These are phyloP conservation scores for Yponomeuta sedellus DNA, from an alignment of 2,888 invertebrate species.

Conservation along the genomic window DNA sequence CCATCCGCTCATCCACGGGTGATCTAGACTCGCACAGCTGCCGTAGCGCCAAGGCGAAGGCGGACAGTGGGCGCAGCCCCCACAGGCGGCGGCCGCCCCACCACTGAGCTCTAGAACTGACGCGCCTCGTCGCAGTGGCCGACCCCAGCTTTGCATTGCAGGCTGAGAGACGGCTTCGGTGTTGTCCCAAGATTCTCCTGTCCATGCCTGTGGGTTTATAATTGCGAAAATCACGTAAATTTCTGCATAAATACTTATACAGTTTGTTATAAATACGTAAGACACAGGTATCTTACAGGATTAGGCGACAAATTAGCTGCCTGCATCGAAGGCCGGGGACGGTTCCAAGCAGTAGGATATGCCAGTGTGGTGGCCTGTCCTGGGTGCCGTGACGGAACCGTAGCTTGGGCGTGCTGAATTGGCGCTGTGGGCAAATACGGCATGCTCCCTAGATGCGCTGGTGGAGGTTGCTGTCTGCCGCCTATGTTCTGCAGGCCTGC, in stretches of 20 bases:
- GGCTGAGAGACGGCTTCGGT: conserved; percentile 30
- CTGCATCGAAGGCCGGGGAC: conserved; percentile 48
- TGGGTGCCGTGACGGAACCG: conserved; percentile 33
- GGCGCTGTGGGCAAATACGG: conserved; percentile 48
- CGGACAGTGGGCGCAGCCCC: conserved; percentile 36
- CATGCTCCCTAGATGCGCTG: conserved; percentile 52
- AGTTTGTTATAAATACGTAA: too few species aligned
- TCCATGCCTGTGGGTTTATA: conserved; percentile 26
- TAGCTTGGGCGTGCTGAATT: conserved; percentile 31
- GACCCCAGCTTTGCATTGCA: conserved; percentile 43
- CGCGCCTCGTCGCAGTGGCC: conserved; percentile 58
- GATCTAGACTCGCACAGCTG: conserved; percentile 64
- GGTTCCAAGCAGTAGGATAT: conserved; percentile 48
- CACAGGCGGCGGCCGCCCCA: conserved; percentile 24
- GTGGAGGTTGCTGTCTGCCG: conserved; percentile 28
- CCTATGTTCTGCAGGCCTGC: conserved; percentile 16
- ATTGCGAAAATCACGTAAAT: neutral
- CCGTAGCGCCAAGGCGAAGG: conserved; percentile 59
- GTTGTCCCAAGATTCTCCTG: conserved; percentile 48
- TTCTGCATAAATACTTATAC: too few species aligned
- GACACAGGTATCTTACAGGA: conserved; percentile 34
- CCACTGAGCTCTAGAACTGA: conserved; percentile 61
- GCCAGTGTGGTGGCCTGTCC: conserved; percentile 42
- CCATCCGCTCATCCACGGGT: conserved; percentile 37
- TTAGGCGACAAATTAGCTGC: conserved; percentile 51